Evolutionary conservation across 2,888 invertebrate species (phyloP).

Genomic region (Agonopterix alstromeriana): DNA sequence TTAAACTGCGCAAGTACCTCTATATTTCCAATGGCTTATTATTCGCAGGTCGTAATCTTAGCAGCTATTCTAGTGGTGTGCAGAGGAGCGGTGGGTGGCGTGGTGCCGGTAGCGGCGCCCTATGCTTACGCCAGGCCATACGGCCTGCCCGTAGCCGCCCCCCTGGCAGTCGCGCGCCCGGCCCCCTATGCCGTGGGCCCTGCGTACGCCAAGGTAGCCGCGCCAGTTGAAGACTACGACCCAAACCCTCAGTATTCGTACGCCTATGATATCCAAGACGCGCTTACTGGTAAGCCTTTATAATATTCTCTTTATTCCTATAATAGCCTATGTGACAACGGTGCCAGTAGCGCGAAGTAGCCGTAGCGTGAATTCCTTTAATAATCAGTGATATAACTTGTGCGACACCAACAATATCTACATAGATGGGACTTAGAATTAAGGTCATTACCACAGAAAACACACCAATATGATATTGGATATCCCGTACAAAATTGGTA

Average conservation of each 20-base stretch:
- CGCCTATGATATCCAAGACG: slow-evolving; percentile 82
- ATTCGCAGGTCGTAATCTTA: slow-evolving; percentile 43
- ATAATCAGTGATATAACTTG: no score
- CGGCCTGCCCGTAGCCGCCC: slow-evolving; percentile 30
- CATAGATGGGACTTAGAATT: no score
- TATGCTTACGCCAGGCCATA: slow-evolving; percentile 41
- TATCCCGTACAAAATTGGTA: no score
- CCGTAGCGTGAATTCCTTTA: no score
- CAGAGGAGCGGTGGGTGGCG: slow-evolving; percentile 32
- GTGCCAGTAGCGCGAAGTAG: no score
- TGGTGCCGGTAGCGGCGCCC: slow-evolving; percentile 40
- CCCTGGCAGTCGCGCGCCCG: slow-evolving; percentile 19
- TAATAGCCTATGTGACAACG: no score
- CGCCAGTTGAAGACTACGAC: slow-evolving; percentile 74
- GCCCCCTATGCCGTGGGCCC: slow-evolving; percentile 32
- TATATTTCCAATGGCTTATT: background rate
- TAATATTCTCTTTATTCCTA: no score
- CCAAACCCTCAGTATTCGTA: slow-evolving; percentile 81
- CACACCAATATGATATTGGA: no score
- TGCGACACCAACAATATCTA: no score
- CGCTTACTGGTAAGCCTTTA: slow-evolving; percentile 72
- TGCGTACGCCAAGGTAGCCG: slow-evolving; percentile 49
- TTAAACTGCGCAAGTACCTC: background rate
- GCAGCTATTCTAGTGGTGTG: slow-evolving; percentile 49
- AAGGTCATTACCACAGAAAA: no score